Evolutionary conservation across 2,113 vertebrate genomes (phyloP), one percentile per base, ranked within the genome.

Genomic region (Engraulis encrasicolus): DNA sequence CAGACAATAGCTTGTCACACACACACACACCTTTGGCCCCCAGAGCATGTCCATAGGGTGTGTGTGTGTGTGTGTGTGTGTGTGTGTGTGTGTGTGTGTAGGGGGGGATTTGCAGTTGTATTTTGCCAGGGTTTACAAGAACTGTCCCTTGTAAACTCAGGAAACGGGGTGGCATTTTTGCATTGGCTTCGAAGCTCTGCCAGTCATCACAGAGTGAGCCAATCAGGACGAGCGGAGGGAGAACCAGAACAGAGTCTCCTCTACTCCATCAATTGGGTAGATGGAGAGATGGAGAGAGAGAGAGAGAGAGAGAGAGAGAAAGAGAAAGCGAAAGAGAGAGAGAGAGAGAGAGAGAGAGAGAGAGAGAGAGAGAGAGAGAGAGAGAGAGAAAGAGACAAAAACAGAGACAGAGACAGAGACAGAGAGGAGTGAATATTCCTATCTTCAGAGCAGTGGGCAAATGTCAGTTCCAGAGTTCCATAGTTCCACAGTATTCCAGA

Each of bases 291-390:
- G 23, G 4, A 81, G 79, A 85, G 9, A 84, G 52, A 80, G 23
- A 38, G 77, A 80, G 84, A 84, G 84, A 81, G 52, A 48, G 18
- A 50, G 45, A 40, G 71, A 82, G 23, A 78, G 79, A 83, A 49
- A 81, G 66, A 48, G 27, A n/a, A n/a, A n/a, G n/a, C n/a, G n/a
- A n/a, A n/a, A 37, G 31, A 80, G 52, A 84, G 85, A 82, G 80
- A 86, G 50, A 34, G 20, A 2, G 18, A 78, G 80, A 81, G 83
- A 79, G 80, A 79, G 37, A 86, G 81, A 85, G 48, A 34, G 38
- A 80, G 20, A 23, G 71, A 50, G 80, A 82, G 37, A 2, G 48
- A 80, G 79, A n/a, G 61, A 45, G 52, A 23, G 37, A 74, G 50
- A 74, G 38, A 74, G 34, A 84, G 86, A 87, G 66, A 74, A 12